These are phyloP conservation scores for Plebejus anna DNA, from an alignment of 2,888 invertebrate genomes.

Conservation along the genomic window DNA sequence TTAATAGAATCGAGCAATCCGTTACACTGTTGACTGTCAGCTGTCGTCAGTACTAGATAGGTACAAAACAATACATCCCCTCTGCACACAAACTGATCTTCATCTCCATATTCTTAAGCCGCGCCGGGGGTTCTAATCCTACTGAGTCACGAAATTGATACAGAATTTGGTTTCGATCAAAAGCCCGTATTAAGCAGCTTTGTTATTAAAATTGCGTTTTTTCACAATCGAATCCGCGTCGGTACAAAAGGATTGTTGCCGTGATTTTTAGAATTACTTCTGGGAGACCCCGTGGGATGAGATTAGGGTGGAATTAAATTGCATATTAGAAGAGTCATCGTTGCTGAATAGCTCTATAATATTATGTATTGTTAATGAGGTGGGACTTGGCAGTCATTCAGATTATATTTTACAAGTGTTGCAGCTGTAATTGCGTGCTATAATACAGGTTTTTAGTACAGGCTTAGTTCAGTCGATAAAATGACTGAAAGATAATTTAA, in stretches of 20 bases:
- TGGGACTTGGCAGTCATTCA: no score
- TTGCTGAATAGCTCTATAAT: not conserved
- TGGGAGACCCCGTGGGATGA: not conserved
- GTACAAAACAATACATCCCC: not conserved
- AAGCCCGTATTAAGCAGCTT: slow-evolving; percentile 49
- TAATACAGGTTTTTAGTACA: no score
- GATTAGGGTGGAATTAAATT: not conserved
- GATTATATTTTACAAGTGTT: no score
- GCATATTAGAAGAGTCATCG: not conserved
- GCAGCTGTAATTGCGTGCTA: no score
- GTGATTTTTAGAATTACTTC: not conserved
- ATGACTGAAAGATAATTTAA: no score
- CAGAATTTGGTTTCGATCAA: slow-evolving; percentile 62
- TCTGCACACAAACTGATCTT: not conserved
- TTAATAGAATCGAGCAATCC: no score
- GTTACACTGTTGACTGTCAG: no score
- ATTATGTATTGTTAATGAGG: not conserved
- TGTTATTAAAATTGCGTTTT: slow-evolving; percentile 43
- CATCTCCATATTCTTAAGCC: slow-evolving; percentile 42
- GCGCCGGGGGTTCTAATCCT: slow-evolving; percentile 61
- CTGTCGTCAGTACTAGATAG: not conserved
- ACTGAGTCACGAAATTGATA: slow-evolving; percentile 70
- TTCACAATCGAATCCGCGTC: slow-evolving; percentile 19
- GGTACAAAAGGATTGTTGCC: slow-evolving; percentile 12
- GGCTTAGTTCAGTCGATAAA: no score